phyloP scores from a whole-genome alignment of 2,113 vertebrate genomes.

The Cairina moschata region DNA sequence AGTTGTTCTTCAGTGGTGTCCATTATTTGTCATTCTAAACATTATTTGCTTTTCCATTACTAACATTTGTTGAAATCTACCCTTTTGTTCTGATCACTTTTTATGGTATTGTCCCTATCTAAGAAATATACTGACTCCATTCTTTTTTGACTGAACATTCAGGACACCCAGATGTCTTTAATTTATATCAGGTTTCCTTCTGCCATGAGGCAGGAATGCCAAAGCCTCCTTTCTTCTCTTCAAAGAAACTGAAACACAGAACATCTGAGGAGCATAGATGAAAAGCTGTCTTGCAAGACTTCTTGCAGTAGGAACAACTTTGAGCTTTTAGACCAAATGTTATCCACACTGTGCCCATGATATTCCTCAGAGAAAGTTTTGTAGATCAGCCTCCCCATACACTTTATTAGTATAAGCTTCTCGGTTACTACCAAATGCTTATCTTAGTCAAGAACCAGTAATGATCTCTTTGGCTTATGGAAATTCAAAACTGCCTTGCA shows the following conservation, averaged over 20 bases:
- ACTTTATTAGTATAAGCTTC: not conserved
- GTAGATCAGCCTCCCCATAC: not conserved
- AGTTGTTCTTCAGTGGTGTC: not conserved
- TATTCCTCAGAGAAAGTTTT: not conserved
- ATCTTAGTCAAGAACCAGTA: not conserved
- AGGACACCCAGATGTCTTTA: not conserved
- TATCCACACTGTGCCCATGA: not conserved
- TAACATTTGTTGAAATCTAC: not conserved
- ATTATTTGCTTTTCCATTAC: not conserved
- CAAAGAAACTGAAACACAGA: not conserved
- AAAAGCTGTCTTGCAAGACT: not conserved
- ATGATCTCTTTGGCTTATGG: not conserved
- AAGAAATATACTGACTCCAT: not conserved
- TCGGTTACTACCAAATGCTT: not conserved
- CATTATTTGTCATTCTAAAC: fast-evolving
- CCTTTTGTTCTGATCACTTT: fast-evolving
- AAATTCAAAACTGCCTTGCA: not conserved
- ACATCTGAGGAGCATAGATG: not conserved
- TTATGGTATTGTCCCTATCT: not conserved
- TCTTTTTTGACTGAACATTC: not conserved
- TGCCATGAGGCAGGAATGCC: not conserved
- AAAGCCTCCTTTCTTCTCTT: not conserved
- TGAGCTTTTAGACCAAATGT: not conserved
- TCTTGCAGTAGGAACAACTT: not conserved
- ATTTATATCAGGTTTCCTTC: not conserved